Base-by-base conservation (phyloP, 2,113 vertebrate species). In the Dipodomys merriami region DNA sequence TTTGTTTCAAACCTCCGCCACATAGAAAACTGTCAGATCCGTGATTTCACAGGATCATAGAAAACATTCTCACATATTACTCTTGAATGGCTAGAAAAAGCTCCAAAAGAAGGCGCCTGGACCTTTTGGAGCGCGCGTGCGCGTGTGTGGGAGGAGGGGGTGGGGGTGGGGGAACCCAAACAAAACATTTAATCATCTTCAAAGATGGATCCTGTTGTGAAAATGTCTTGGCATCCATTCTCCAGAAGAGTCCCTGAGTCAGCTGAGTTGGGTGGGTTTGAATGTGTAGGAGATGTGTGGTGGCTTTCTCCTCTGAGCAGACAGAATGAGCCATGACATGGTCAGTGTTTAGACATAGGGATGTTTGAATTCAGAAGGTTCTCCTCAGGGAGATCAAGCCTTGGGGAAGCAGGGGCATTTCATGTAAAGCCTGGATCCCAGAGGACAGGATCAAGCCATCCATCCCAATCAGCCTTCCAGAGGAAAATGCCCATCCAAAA, bases 191-290 rank as follows among this genome's bases (percentile, higher is more conserved):
- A 57, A 88, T 86, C 72, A 49, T 25, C 80, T 77, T 90, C 73
- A n/a, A 53, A 95, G 95, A 92, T 88, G 90, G 86, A 88, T 83
- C 46, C 80, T 65, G 71, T 74, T 77, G 65, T 73, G 86, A 90
- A 95, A 95, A 86, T 33, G 71, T 94, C 94, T 90, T 83, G 39
- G 80, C 53, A 72, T 91, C 83, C 57, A 29, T 64, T 86, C 78
- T 96, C 64, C 46, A 89, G 94, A 83, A 91, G 94, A 93, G 46
- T 81, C 72, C 90, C 86, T 46, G 12, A 86, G 83, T 82, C 80
- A 62, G 53, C n/a, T 80, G 79, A 91, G 62, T 88, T 83, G 82
- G 46, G 35, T 64, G 69, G 73, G 39, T 92, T 91, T 0, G 4
- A 86, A 93, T 80, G 93, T 83, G 67, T 76, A 92, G 94, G 94